These are phyloP conservation scores for Haliaeetus leucogaster DNA, from an alignment of 2,113 vertebrate species.

Conservation along the genomic window DNA sequence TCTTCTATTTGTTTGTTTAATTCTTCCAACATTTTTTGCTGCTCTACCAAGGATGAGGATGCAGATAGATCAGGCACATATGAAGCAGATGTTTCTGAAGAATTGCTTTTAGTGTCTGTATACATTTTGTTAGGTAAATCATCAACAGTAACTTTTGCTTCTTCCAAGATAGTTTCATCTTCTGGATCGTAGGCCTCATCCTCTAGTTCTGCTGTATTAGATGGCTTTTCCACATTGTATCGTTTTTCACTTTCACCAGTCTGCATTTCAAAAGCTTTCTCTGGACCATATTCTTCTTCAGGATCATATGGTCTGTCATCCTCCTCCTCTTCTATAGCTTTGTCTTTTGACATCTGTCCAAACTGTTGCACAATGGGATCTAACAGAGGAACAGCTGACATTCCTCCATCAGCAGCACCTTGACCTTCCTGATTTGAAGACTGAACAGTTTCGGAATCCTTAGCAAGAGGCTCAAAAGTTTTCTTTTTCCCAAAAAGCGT, in stretches of 20 bases:
- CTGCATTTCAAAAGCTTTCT: conserved; percentile 68
- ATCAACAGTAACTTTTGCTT: conserved; percentile 81
- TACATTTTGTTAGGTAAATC: conserved; percentile 74
- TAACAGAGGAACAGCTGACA: conserved; percentile 70
- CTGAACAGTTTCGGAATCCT: conserved; percentile 64
- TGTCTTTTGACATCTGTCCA: conserved; percentile 86
- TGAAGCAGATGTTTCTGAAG: neutral
- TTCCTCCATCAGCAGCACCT: conserved; percentile 46
- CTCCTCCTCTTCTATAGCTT: conserved; percentile 78
- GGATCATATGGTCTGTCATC: conserved; percentile 94
- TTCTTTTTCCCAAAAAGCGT: conserved; percentile 86
- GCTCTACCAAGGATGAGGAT: conserved; percentile 83
- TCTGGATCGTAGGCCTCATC: conserved; percentile 95
- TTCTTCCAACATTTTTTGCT: conserved; percentile 93
- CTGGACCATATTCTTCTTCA: conserved; percentile 90
- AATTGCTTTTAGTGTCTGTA: conserved; percentile 21
- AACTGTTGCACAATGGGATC: conserved; percentile 94
- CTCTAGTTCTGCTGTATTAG: conserved; percentile 64
- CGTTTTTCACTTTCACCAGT: conserved; percentile 42
- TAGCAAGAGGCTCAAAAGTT: conserved; percentile 62
- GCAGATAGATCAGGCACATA: conserved; percentile 1
- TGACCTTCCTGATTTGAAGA: conserved; percentile 43
- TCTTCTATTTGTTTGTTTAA: conserved; percentile 96
- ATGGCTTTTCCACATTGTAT: conserved; percentile 33
- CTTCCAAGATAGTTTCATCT: conserved; percentile 91